Percentiles rank a stretch among this genome's conserved stretches.
Conservation (phyloP, 2,113 vertebrate species). For the Periophthalmodon schlosseri region DNA sequence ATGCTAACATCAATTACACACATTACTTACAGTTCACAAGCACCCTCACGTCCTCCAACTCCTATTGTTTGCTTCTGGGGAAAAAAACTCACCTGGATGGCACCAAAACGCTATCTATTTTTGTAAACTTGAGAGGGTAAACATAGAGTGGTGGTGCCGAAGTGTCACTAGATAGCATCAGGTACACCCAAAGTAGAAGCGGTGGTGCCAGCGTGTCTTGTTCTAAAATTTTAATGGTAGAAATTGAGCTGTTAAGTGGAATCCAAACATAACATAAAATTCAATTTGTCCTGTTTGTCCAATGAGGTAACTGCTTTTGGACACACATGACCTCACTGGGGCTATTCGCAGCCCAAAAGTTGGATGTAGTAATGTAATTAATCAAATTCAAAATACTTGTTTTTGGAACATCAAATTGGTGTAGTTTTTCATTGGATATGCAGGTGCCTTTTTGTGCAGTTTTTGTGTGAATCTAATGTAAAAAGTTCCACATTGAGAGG, state of each 20-base stretch:
- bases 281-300: conserved; percentile 13
- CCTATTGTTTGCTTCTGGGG: conserved; percentile 49
- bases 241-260: background rate
- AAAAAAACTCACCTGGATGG: conserved; percentile 45
- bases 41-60: conserved; percentile 50
- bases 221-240: background rate
- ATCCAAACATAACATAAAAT: conserved; percentile 6
- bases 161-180: conserved; percentile 8
- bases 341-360: background rate
- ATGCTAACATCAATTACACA: conserved; percentile 50
- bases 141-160: conserved; percentile 8
- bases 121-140: conserved; percentile 35
- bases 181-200: background rate
- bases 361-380: background rate
- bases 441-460: background rate
- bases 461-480: background rate
- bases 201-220: background rate
- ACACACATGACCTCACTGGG: background rate
- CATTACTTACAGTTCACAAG: conserved; percentile 51
- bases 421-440: background rate
- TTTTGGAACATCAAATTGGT: background rate
- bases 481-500: background rate
- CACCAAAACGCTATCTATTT: conserved; percentile 41
- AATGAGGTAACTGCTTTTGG: conserved; percentile 2
- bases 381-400: background rate